These are phyloP conservation scores for Masticophis lateralis DNA, from an alignment of 2,797 vertebrate genomes.

Conservation along the genomic window DNA sequence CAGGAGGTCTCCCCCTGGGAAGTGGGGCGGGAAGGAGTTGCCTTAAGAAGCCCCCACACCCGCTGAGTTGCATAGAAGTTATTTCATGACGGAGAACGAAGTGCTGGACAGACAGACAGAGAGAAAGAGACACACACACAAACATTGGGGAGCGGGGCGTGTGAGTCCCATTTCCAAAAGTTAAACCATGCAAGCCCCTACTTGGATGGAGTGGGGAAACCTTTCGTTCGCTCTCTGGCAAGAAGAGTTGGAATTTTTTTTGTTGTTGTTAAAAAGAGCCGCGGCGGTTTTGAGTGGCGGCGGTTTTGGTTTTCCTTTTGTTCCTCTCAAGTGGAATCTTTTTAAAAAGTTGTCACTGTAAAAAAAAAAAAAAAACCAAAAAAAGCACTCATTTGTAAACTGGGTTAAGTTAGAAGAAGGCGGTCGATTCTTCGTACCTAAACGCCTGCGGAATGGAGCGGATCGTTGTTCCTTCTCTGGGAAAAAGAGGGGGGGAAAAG, in stretches of 20 bases:
- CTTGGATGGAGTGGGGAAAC: slow-evolving; percentile 7
- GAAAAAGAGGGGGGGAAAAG: slow-evolving; percentile 46
- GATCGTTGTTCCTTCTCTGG: slow-evolving; percentile 49
- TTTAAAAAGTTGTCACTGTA: slow-evolving; percentile 71
- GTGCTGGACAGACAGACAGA: slow-evolving; percentile 57
- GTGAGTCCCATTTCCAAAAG: background rate
- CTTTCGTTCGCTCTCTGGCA: slow-evolving; percentile 60
- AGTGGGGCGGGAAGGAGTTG: background rate
- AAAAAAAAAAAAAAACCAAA: background rate
- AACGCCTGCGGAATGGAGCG: slow-evolving; percentile 77
- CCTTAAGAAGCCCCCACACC: background rate
- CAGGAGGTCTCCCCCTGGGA: slow-evolving; percentile 20
- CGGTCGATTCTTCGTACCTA: slow-evolving; percentile 76
- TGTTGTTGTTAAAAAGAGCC: slow-evolving; percentile 42
- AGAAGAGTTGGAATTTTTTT: slow-evolving; percentile 35
- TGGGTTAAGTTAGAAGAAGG: slow-evolving; percentile 68
- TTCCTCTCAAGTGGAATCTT: slow-evolving; percentile 72
- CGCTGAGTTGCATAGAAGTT: slow-evolving; percentile 75
- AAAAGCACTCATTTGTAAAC: slow-evolving; percentile 75
- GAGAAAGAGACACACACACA: background rate
- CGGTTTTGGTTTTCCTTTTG: background rate
- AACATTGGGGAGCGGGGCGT: background rate
- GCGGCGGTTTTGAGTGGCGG: no score
- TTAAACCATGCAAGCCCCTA: slow-evolving; percentile 18
- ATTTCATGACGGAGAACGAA: slow-evolving; percentile 62